phyloP scores from a whole-genome alignment of 2,113 vertebrate genomes.

The Percopsis transmontana region DNA sequence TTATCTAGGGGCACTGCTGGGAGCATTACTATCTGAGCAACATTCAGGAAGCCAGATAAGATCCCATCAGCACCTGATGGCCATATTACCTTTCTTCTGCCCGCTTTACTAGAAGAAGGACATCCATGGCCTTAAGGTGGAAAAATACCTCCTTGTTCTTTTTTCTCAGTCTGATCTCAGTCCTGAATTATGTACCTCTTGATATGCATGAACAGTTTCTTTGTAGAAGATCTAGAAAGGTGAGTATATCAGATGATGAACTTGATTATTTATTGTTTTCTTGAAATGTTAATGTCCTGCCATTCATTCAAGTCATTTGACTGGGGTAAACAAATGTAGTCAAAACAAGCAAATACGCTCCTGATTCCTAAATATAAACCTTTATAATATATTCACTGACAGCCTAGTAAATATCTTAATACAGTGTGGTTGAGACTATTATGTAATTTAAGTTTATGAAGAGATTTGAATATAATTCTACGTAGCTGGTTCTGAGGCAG shows the following conservation, averaged over 20 bases:
- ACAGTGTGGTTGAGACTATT: too few species aligned
- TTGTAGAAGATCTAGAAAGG: background rate
- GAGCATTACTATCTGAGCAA: conserved; percentile 41
- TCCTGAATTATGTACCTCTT: background rate
- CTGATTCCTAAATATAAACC: too few species aligned
- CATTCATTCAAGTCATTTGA: too few species aligned
- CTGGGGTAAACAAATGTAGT: too few species aligned
- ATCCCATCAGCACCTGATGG: conserved; percentile 56
- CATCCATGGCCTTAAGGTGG: conserved; percentile 16
- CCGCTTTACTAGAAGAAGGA: conserved; percentile 17
- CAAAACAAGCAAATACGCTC: too few species aligned
- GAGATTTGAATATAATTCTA: too few species aligned
- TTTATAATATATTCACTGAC: too few species aligned
- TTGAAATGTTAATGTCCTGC: too few species aligned
- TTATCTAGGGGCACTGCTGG: conserved; percentile 47
- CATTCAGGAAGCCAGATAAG: conserved; percentile 64
- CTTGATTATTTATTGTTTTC: too few species aligned
- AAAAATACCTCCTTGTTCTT: background rate
- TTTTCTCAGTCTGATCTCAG: background rate
- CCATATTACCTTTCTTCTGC: conserved; percentile 21
- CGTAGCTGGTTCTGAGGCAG: too few species aligned
- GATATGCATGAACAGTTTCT: background rate
- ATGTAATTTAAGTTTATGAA: too few species aligned
- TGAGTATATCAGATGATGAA: background rate
- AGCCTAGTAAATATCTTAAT: too few species aligned